Base-by-base conservation (phyloP, 2,888 invertebrate species). In the Crematogaster levior region DNA sequence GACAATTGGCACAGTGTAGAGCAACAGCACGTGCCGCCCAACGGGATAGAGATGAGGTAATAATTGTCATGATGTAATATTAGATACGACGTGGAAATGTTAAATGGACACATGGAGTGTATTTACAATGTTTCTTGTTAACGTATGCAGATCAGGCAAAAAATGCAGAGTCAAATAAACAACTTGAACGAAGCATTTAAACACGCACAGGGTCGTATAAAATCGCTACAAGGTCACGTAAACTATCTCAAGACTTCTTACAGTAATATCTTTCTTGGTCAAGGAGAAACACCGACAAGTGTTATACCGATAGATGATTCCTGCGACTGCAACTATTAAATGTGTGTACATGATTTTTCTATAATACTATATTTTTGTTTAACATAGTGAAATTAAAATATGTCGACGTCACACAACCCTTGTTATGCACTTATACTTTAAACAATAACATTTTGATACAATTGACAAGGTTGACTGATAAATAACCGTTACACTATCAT, bases 161-260 rank as follows among this genome's bases (percentile, higher is more conserved):
- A 96, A 85, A 96, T 97, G 96, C 96, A 97, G 90, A 95, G 96
- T 24, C 97, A 97, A 92, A 96, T 97, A 65, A 96, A 95, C 84
- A 96, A 95, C 90, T 93, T 97, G 83, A 96, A 96, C 90, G 97
- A 97, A 90, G 96, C 96, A 87, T 96, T 97, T 87, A 96, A 96
- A 81, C 95, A 97, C 90, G 96, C 96, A 0, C 96, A 97, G 89
- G 95, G 96, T 88, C 94, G 96, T 30, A 96, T 97, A 18, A 95
- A 96, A 46, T 95, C 95, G 21, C 94, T 97, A 18, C 96, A 96
- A 90, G 96, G 96, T 10, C 96, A 97, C 84, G 96, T 97, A 3
- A 95, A 95, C 58, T 96, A 96, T 63, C 92, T 97, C 79, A 97
- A 96, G 84, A 94, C 93, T 43, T 93, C 94, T 0, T 93, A 93